Conservation (phyloP, 1,140 invertebrate genomes). For the Bombyx mandarina region DNA sequence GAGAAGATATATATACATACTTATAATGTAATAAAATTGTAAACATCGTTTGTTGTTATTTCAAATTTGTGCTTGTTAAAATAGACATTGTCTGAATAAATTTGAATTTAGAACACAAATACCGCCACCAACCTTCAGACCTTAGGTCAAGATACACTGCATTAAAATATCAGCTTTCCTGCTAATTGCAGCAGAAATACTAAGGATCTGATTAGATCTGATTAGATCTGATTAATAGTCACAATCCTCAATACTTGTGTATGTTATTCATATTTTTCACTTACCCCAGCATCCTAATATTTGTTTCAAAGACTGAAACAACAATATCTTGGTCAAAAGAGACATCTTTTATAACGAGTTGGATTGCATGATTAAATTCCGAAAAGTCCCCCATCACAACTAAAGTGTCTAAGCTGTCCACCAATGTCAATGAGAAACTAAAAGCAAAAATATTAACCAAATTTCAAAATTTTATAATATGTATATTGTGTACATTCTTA, state of each 20-base stretch:
- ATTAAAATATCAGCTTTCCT: no score
- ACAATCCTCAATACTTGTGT: background rate
- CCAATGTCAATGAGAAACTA: conserved; percentile 96
- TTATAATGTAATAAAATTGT: no score
- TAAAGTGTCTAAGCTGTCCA: conserved; percentile 95
- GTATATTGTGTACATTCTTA: background rate
- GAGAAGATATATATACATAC: no score
- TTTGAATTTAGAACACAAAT: background rate
- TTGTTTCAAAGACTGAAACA: conserved; percentile 98
- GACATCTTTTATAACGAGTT: conserved; percentile 88
- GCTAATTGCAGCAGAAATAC: no score
- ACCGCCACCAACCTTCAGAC: background rate
- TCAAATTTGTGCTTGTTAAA: no score
- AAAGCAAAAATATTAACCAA: conserved; percentile 55
- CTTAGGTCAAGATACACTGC: no score
- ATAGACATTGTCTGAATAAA: background rate
- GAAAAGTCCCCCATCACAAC: conserved; percentile 93
- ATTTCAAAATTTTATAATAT: no score
- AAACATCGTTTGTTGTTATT: no score
- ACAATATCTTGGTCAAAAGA: conserved; percentile 95
- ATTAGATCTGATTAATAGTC: background rate
- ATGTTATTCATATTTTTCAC: conserved; percentile 27
- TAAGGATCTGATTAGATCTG: background rate
- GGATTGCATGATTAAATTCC: conserved; percentile 94
- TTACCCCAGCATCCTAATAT: conserved; percentile 96